Conservation (phyloP, 2,113 vertebrate species). For the Haemorhous mexicanus region DNA sequence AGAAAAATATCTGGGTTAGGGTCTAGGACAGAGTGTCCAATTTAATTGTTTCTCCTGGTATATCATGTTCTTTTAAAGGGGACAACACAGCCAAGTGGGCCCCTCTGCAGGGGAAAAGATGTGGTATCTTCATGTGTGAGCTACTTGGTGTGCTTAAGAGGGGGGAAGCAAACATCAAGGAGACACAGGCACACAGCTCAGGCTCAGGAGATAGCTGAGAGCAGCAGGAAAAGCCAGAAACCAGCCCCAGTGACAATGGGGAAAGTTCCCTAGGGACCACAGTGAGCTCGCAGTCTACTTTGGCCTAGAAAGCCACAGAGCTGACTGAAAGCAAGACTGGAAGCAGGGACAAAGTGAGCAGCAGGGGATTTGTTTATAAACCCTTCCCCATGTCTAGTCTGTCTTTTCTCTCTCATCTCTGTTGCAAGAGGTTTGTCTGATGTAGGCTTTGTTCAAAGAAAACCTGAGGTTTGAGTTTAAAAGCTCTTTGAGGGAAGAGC, state of each 20-base stretch:
- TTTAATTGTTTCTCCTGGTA: not conserved
- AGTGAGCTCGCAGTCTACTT: not conserved
- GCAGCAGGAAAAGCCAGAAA: not conserved
- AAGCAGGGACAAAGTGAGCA: slow-evolving; percentile 29
- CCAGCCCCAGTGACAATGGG: not conserved
- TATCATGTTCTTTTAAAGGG: not conserved
- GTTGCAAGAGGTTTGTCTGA: not conserved
- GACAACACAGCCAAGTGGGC: not conserved
- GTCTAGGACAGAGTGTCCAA: not conserved
- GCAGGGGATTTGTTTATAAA: slow-evolving; percentile 49
- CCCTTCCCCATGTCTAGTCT: slow-evolving; percentile 3
- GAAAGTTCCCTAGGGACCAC: not conserved
- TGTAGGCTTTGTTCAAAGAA: slow-evolving; percentile 7
- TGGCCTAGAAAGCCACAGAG: not conserved
- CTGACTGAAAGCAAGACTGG: not conserved
- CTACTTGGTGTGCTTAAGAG: not conserved
- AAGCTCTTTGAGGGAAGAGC: not conserved
- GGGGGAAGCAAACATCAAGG: not conserved
- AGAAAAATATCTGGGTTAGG: not conserved
- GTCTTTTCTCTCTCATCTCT: not conserved
- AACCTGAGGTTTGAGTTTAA: slow-evolving; percentile 6
- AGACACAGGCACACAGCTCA: not conserved
- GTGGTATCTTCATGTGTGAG: not conserved
- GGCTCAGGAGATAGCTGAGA: not conserved
- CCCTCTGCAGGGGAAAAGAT: not conserved